Percentiles rank a stretch among this genome's conserved stretches.
Evolutionary conservation across 2,797 vertebrate species (phyloP).

Genomic region (Petrocephalus sullivani): DNA sequence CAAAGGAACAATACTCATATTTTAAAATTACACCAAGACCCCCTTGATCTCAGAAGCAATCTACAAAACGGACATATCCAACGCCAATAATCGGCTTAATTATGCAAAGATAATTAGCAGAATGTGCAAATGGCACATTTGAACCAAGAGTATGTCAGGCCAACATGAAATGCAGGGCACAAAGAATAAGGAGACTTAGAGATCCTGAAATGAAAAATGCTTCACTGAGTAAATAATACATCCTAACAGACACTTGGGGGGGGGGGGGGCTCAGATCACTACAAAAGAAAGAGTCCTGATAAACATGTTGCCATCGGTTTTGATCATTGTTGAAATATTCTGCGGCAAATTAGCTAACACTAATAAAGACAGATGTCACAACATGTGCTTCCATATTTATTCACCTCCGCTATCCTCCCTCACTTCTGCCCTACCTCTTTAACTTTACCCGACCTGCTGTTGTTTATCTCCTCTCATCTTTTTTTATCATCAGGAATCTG

Average conservation of each 20-base stretch:
- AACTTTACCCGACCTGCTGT: slow-evolving; percentile 70
- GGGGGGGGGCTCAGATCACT: not conserved
- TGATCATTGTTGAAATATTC: slow-evolving; percentile 70
- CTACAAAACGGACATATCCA: not conserved
- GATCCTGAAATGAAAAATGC: not conserved
- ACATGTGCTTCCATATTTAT: slow-evolving; percentile 67
- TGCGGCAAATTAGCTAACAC: slow-evolving; percentile 70
- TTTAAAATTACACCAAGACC: slow-evolving; percentile 4
- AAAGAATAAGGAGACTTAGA: not conserved
- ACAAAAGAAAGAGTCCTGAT: slow-evolving; percentile 27
- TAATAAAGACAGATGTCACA: slow-evolving; percentile 75
- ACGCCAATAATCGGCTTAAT: not conserved
- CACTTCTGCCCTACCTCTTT: slow-evolving; percentile 35
- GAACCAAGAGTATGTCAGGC: not conserved
- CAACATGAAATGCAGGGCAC: not conserved
- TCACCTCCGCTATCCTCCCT: slow-evolving; percentile 45
- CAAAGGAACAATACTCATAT: not conserved
- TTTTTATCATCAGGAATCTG: slow-evolving; percentile 60
- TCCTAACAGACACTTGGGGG: not conserved
- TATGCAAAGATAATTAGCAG: not conserved
- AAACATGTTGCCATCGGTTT: slow-evolving; percentile 56
- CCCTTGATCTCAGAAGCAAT: not conserved
- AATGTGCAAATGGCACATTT: not conserved
- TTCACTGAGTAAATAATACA: slow-evolving; percentile 8
- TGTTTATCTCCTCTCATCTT: slow-evolving; percentile 66